These are phyloP conservation scores for Lasioglossum lativentre DNA, from an alignment of 2,888 invertebrate species.

Conservation along the genomic window DNA sequence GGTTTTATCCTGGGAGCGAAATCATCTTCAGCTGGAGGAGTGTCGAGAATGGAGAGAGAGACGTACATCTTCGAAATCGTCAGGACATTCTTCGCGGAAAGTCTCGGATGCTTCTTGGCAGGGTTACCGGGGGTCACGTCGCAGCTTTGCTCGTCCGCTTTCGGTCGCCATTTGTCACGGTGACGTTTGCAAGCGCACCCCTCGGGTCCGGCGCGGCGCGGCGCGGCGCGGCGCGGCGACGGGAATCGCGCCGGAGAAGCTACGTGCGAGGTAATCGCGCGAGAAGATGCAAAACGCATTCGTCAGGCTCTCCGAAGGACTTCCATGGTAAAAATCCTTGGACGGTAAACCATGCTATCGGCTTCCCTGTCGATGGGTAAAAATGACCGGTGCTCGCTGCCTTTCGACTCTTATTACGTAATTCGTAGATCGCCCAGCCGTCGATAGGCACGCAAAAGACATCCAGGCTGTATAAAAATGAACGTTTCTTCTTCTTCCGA, in stretches of 20 bases:
- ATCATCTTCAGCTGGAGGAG: conserved; percentile 50
- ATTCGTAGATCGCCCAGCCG: too few relatives aligned
- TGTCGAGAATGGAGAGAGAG: conserved; percentile 11
- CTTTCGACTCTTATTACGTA: too few relatives aligned
- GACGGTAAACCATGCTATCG: conserved; percentile 56
- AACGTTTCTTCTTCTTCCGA: not conserved
- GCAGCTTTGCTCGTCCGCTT: conserved; percentile 66
- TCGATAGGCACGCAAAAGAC: too few relatives aligned
- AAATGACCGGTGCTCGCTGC: conserved; percentile 30
- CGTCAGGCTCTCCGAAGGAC: conserved; percentile 71
- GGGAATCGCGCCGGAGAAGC: too few relatives aligned
- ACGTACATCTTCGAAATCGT: conserved; percentile 35
- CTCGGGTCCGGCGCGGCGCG: conserved; percentile 43
- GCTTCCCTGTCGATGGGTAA: conserved; percentile 12
- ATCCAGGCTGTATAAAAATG: not conserved
- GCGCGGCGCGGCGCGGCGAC: too few relatives aligned
- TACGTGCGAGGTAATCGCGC: conserved; percentile 66
- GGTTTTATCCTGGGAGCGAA: not conserved
- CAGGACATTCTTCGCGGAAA: conserved; percentile 50
- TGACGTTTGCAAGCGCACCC: conserved; percentile 71
- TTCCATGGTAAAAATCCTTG: conserved; percentile 66
- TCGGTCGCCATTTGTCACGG: conserved; percentile 72
- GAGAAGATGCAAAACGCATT: conserved; percentile 76
- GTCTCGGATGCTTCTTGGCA: conserved; percentile 51
- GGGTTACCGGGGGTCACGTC: conserved; percentile 70